These are phyloP conservation scores for Vesta saturnalis DNA, from an alignment of 2,888 invertebrate species.

Conservation along the genomic window DNA sequence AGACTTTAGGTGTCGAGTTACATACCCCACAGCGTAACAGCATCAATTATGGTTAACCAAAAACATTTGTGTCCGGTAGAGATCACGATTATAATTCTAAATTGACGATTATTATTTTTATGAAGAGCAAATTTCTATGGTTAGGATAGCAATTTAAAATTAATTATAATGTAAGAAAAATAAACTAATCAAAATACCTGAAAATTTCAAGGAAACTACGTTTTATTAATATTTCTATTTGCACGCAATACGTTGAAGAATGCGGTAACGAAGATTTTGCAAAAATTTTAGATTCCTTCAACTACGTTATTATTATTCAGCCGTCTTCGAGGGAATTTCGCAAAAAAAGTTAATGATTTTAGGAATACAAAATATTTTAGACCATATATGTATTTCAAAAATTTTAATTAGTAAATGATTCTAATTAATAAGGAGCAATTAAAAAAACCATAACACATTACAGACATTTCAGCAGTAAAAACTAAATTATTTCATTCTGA, in stretches of 20 bases:
- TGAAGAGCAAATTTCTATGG: background rate
- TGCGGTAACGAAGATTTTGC: too few relatives aligned
- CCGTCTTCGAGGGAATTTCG: too few relatives aligned
- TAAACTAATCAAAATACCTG: background rate
- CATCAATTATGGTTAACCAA: background rate
- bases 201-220: background rate
- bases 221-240: background rate
- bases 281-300: background rate
- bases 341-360: too few relatives aligned
- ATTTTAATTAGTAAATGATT: too few relatives aligned
- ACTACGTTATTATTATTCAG: too few relatives aligned
- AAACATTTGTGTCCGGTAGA: slow-evolving; percentile 4
- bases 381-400: too few relatives aligned
- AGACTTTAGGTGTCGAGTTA: background rate
- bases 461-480: too few relatives aligned
- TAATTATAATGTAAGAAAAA: background rate
- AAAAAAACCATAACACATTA: too few relatives aligned
- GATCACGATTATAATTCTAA: slow-evolving; percentile 7
- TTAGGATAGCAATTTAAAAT: background rate
- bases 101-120: slow-evolving; percentile 8
- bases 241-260: background rate
- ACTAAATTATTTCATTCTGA: too few relatives aligned
- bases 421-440: too few relatives aligned
- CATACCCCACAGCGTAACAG: background rate
- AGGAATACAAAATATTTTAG: too few relatives aligned